These are phyloP conservation scores for Pygoscelis antarcticus DNA, from an alignment of 2,113 vertebrate species.

Conservation along the genomic window DNA sequence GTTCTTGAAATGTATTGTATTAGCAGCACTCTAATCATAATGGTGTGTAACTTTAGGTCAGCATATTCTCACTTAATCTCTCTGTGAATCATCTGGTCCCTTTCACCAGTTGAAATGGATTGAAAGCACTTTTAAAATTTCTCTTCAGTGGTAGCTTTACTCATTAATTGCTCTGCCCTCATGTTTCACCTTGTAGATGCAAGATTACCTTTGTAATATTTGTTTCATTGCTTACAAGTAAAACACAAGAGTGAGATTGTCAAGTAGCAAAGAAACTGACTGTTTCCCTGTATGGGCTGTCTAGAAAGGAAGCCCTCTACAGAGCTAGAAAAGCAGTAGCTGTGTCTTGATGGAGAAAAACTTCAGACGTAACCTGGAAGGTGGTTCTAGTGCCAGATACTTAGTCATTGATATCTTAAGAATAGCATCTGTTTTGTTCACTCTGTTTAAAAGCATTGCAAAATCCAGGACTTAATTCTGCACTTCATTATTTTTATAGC, in stretches of 20 bases:
- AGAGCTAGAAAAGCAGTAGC: background rate
- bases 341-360: background rate
- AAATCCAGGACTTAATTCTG: background rate
- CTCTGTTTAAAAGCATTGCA: background rate
- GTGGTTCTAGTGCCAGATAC: background rate
- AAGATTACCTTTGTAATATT: background rate
- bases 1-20: background rate
- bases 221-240: background rate
- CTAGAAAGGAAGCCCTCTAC: background rate
- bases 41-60: background rate
- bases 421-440: background rate
- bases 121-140: background rate
- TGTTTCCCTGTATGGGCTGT: background rate
- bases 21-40: background rate
- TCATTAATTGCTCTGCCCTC: background rate
- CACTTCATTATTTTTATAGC: background rate
- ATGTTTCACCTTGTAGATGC: background rate
- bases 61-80: background rate
- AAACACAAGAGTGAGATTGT: background rate
- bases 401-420: too few species aligned
- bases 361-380: background rate
- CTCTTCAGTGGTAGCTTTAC: background rate
- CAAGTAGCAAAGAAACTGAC: background rate
- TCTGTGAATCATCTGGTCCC: background rate
- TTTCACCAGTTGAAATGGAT: background rate